Conservation (phyloP, 2,797 vertebrate species). For the Heliangelus exortis region DNA sequence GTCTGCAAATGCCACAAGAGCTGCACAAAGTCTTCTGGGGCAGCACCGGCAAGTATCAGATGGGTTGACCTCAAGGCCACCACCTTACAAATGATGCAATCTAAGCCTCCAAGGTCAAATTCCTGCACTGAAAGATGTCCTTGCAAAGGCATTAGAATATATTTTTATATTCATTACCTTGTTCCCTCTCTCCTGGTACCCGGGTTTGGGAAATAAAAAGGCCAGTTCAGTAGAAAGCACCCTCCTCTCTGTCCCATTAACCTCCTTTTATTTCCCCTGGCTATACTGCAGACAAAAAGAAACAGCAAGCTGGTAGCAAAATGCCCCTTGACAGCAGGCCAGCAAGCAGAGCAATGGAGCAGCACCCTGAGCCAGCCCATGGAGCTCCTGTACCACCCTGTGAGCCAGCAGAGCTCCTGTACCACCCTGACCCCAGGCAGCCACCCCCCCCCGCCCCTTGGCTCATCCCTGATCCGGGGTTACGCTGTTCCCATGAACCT, state of each 20-base stretch:
- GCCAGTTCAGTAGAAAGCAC: not conserved
- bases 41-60: not conserved
- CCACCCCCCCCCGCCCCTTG: not conserved
- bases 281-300: not conserved
- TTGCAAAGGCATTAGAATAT: not conserved
- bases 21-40: not conserved
- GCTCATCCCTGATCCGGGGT: not conserved
- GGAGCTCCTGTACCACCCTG: not conserved
- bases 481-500: conserved; percentile 38
- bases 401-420: not conserved
- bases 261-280: conserved; percentile 43
- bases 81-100: not conserved
- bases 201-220: not conserved
- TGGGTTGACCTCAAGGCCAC: not conserved
- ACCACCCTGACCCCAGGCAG: not conserved
- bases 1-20: not conserved
- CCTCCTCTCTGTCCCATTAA: conserved; percentile 39
- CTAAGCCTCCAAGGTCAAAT: not conserved
- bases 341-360: not conserved
- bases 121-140: not conserved
- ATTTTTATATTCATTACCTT: not conserved
- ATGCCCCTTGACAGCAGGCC: not conserved
- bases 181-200: not conserved
- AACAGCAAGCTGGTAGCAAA: not conserved
- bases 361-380: not conserved